These are phyloP conservation scores for Tetrax tetrax DNA, from an alignment of 2,113 vertebrate genomes.

Conservation along the genomic window DNA sequence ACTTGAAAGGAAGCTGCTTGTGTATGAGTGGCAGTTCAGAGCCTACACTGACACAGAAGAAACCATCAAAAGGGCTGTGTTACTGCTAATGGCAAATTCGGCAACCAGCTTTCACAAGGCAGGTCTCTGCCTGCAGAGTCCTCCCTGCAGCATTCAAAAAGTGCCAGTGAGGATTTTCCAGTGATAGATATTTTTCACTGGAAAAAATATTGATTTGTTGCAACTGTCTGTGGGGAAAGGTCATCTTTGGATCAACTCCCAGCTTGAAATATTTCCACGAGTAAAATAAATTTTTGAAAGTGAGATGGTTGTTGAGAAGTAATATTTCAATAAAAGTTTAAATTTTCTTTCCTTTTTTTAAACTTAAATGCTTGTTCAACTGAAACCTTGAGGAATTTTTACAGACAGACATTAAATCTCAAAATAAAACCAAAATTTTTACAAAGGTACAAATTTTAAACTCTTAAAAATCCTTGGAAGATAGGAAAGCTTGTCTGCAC, in stretches of 20 bases:
- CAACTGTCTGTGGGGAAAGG: conserved; percentile 31
- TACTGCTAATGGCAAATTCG: conserved; percentile 10
- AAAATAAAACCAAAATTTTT: neutral
- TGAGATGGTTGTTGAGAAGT: neutral
- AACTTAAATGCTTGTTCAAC: neutral
- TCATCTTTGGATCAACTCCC: conserved; percentile 41
- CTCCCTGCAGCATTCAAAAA: neutral
- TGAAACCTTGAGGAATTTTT: neutral
- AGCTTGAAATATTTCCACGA: neutral
- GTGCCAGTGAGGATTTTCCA: conserved; percentile 3
- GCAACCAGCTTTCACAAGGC: neutral
- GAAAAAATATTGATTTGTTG: conserved; percentile 59
- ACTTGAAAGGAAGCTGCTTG: conserved; percentile 42
- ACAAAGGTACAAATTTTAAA: neutral
- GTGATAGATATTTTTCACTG: neutral
- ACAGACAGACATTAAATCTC: neutral
- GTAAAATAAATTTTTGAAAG: neutral
- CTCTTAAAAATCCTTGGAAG: neutral
- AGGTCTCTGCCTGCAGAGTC: conserved; percentile 7
- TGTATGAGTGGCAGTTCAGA: conserved; percentile 15
- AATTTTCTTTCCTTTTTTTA: neutral
- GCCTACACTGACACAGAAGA: neutral
- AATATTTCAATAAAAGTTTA: neutral
- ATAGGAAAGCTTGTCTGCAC: neutral
- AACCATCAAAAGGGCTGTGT: conserved; percentile 8